Base-by-base conservation (phyloP, 92 coral and sea anemone species). In the Phymanthus crucifer region DNA sequence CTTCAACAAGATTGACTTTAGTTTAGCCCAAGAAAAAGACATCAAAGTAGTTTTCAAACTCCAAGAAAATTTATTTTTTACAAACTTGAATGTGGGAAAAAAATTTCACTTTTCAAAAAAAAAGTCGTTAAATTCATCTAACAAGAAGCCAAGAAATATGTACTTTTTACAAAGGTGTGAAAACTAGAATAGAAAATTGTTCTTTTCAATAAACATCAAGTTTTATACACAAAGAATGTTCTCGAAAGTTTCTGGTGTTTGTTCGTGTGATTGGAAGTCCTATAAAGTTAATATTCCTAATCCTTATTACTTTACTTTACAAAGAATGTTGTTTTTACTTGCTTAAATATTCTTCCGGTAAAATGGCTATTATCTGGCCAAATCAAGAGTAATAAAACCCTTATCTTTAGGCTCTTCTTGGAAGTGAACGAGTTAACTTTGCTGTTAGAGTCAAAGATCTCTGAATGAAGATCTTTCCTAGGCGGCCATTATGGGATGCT, bases 271-370 rank as follows among this genome's bases (percentile, higher is more conserved):
- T 61, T 61, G 34, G 43, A 26, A 34, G 8, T 27, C 73, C 46
- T 70, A 48, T 36, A 64, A 77, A 77, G 35, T 24, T 27, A 61
- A 35, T 61, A 17, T 77, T 64, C 54, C 68, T 27, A 57, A 75
- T 75, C 79, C 40, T 75, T 56, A 75, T 54, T 32, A 75, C 79
- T 46, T n/a, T 13, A 74, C 40, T 57, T 77, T 77, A 78, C 82
- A 65, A 66, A n/a, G 74, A 78, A 68, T 31, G 27, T 70, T 71
- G 84, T 80, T 72, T 21, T 43, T 80, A 26, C 46, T 80, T 79
- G 31, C 75, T 79, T 70, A 52, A 40, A 46, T 54, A 56, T 80
- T 47, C 68, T 80, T 80, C 84, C 84, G 78, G 78, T 48, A 57
- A 67, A 79, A 79, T 79, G 66, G 47, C 75, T 36, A 79, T 79